Conservation (phyloP, 2,888 invertebrate genomes). For the Drosophila gaucha region DNA sequence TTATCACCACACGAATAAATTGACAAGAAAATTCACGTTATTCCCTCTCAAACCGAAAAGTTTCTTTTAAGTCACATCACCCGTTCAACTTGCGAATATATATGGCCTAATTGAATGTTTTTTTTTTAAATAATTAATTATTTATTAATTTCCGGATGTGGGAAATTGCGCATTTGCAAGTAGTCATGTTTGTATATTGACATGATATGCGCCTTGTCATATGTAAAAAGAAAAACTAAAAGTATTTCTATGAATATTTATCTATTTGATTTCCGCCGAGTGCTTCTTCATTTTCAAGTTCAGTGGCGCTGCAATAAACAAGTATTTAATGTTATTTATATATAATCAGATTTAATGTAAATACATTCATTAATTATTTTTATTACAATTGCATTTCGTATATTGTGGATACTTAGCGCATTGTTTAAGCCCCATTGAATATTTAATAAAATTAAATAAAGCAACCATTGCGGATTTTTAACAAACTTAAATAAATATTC, state of each 20-base stretch:
- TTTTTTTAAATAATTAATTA: neutral
- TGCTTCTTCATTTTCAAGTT: constrained; percentile 15
- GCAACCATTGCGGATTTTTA: constrained; percentile 26
- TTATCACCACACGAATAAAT: neutral
- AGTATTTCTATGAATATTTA: constrained; percentile 7
- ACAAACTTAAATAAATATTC: constrained; percentile 62
- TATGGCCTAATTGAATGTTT: neutral
- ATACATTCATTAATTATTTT: constrained; percentile 63
- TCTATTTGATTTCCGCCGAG: too few relatives aligned
- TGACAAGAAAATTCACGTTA: too few relatives aligned
- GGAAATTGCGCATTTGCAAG: neutral
- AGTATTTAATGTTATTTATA: constrained; percentile 32
- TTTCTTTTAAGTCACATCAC: neutral
- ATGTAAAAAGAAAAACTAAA: neutral
- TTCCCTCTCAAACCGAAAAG: too few relatives aligned
- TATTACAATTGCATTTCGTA: constrained; percentile 36
- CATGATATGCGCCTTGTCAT: constrained; percentile 1
- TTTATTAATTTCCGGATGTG: constrained; percentile 2
- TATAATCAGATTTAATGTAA: constrained; percentile 34
- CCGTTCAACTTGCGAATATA: neutral
- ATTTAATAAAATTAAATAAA: constrained; percentile 60
- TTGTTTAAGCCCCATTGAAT: constrained; percentile 43
- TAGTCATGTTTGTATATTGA: neutral
- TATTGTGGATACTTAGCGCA: constrained; percentile 23
- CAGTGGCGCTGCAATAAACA: constrained; percentile 1